A percentile compares a stretch with the other conserved stretches of the same genome.
Conservation (phyloP, 2,888 invertebrate genomes). For the Apamea sordens region DNA sequence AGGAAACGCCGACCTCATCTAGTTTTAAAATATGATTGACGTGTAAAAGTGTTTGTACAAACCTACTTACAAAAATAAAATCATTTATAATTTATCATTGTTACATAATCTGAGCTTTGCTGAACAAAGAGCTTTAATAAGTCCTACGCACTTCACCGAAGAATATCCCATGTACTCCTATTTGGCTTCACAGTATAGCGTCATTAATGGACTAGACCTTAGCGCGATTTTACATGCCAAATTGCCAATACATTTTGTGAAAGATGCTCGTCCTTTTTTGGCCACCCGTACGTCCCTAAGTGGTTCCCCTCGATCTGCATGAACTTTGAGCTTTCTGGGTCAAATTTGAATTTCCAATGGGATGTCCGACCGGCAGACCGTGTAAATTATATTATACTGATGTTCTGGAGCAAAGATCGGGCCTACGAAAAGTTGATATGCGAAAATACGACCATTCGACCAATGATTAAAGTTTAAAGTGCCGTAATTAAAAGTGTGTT, state of each 20-base stretch:
- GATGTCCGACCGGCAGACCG: conserved; percentile 1
- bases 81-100: no score
- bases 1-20: no score
- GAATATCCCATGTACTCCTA: background rate
- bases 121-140: background rate
- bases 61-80: no score
- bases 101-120: background rate
- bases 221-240: conserved; percentile 17
- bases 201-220: conserved; percentile 9
- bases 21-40: no score
- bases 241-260: conserved; percentile 37
- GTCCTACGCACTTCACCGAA: background rate
- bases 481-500: background rate
- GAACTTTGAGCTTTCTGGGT: conserved; percentile 41
- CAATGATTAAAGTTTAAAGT: background rate
- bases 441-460: background rate
- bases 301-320: conserved; percentile 14
- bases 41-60: no score
- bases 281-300: conserved; percentile 10
- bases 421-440: background rate
- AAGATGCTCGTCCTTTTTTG: conserved; percentile 27
- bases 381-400: background rate
- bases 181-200: background rate
- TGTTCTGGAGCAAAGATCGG: conserved; percentile 2
- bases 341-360: conserved; percentile 50